Percentiles rank a stretch among this genome's conserved stretches.
These are phyloP conservation scores for Caenorhabditis latens DNA, from an alignment of 1,140 invertebrate species.

Conservation along the genomic window DNA sequence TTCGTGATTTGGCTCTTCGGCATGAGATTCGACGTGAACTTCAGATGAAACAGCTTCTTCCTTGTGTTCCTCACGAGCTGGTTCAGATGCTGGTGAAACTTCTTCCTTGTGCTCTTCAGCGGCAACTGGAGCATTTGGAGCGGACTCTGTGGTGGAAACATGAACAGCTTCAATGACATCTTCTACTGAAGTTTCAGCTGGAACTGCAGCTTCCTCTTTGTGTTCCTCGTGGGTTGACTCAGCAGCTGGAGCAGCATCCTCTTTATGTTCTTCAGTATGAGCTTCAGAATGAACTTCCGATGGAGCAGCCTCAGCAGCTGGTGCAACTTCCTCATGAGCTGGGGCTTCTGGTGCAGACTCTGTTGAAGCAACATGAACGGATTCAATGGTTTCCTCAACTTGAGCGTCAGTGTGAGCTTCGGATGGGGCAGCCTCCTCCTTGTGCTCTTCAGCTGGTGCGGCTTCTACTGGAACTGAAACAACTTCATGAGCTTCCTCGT, in stretches of 20 bases:
- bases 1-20: not conserved
- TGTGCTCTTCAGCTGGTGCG: not conserved
- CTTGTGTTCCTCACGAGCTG: not conserved
- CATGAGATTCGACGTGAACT: not conserved
- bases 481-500: not conserved
- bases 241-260: slow-evolving; percentile 3
- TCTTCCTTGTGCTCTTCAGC: not conserved
- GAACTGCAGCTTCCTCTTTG: not conserved
- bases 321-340: not conserved
- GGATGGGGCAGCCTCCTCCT: not conserved
- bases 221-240: not conserved
- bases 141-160: not conserved
- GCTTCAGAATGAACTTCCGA: not conserved
- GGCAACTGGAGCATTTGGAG: not conserved
- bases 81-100: not conserved
- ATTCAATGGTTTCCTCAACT: too few species aligned
- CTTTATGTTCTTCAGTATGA: not conserved
- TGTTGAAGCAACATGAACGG: too few species aligned
- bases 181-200: not conserved
- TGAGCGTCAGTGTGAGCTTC: too few species aligned
- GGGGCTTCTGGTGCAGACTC: too few species aligned
- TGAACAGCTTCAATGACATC: slow-evolving; percentile 11
- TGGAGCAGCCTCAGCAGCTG: not conserved
- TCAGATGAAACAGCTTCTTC: not conserved
- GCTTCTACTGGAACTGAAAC: not conserved